Evolutionary conservation across 2,888 invertebrate genomes (phyloP), one percentile per base, ranked within the genome.

Genomic region (Cataglyphis rosenhaueri): DNA sequence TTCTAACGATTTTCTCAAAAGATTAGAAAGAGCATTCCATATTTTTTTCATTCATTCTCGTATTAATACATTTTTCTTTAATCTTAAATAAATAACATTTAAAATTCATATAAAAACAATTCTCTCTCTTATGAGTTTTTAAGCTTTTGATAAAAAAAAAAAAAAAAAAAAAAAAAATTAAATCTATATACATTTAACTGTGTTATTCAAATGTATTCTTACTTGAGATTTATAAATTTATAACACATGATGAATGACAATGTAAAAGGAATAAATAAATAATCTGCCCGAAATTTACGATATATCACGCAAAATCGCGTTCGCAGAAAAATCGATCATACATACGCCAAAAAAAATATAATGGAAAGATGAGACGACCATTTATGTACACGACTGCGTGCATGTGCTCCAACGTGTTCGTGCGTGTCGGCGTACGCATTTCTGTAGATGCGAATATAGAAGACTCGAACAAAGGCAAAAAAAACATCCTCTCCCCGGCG

Each of bases 401-500:
- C 29, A 38, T 62, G 44, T 59, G 85, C 12, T 15, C 64, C 15
- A 75, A 32, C 32, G 35, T 59, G 25, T 29, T 41, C 57, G 85
- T 74, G 41, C 71, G 78, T 68, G 70, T 61, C 59, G 78, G 59
- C 78, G 66, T 55, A 71, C 71, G 78, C 61, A 78, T 52, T 78
- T 82, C 75, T 78, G 68, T 81, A 84, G 61, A 85, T 57, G 79
- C 85, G 86, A 74, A 85, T 84, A 83, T 82, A 83, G 78, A 83
- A 82, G 75, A 85, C 64, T 59, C n/a, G 74, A 82, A 85, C 78
- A 83, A 88, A 75, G 52, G 79, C 70, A 83, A 87, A 81, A 76
- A 76, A 84, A 89, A 85, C 81, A 85, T 84, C 64, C 79, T 83
- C 78, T 86, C 82, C 83, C 83, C 83, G 84, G 83, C 75, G 85